Conservation (phyloP, 2,888 invertebrate species). For the Zaprionus obscuricornis region DNA sequence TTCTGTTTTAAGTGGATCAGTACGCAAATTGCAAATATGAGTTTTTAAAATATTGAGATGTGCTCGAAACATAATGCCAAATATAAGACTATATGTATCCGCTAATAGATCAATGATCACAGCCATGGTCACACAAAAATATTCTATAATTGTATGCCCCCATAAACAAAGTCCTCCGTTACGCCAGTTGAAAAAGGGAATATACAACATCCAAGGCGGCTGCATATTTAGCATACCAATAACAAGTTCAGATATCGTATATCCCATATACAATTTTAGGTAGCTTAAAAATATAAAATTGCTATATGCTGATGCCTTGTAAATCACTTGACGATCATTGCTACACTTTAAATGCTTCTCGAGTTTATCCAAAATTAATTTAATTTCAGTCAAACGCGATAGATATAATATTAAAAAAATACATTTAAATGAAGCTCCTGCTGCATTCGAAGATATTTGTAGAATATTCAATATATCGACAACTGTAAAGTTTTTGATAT, state of each 20-base stretch:
- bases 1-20: conserved; percentile 18
- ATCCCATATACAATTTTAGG: no score
- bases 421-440: no score
- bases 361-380: no score
- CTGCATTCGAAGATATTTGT: no score
- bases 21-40: conserved; percentile 30
- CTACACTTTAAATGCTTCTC: no score
- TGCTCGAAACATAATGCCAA: conserved; percentile 30
- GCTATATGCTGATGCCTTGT: no score
- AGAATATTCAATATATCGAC: no score
- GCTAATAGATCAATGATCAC: conserved; percentile 34
- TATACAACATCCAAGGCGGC: conserved; percentile 52
- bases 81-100: conserved; percentile 37
- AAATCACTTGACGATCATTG: no score
- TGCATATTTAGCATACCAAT: conserved; percentile 17
- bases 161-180: conserved; percentile 20
- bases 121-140: conserved; percentile 14
- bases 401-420: no score
- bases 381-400: no score
- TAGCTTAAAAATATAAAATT: no score
- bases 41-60: conserved; percentile 36
- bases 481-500: no score
- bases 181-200: conserved; percentile 54
- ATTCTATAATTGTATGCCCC: conserved; percentile 38
- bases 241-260: conserved; percentile 3